Conservation (phyloP, 2,113 vertebrate genomes). For the Bos taurus region DNA sequence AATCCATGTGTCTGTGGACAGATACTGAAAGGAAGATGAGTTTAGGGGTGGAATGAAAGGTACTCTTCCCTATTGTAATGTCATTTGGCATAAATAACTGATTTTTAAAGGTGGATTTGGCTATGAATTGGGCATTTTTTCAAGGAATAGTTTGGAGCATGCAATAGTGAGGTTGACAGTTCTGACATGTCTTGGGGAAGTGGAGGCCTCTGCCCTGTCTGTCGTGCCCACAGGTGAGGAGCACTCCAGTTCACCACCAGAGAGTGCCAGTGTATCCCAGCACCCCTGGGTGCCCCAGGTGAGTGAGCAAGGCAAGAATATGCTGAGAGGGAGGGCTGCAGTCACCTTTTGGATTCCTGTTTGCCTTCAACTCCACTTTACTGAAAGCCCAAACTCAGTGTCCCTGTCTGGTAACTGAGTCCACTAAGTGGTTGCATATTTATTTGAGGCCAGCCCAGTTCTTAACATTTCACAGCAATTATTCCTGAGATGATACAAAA, state of each 20-base stretch:
- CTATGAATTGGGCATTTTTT: neutral
- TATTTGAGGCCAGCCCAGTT: neutral
- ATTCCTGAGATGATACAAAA: neutral
- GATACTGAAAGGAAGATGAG: neutral
- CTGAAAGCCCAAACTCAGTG: neutral
- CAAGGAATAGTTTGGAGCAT: neutral
- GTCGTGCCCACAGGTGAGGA: neutral
- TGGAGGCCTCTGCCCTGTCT: neutral
- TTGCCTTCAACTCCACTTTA: neutral
- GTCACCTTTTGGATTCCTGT: neutral
- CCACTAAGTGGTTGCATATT: neutral
- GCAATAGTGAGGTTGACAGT: neutral
- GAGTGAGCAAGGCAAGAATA: neutral
- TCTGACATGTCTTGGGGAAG: neutral
- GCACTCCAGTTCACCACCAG: neutral
- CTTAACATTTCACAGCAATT: neutral
- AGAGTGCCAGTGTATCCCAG: neutral
- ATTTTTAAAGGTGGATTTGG: neutral
- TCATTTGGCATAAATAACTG: neutral
- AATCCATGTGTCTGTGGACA: neutral
- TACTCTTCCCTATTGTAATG: neutral
- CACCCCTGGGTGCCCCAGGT: rapidly evolving
- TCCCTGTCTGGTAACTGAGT: neutral
- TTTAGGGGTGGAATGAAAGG: neutral
- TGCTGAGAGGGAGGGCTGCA: neutral